Evolutionary conservation across 1,140 invertebrate species (phyloP).

Genomic region (Aleiodes sp.): DNA sequence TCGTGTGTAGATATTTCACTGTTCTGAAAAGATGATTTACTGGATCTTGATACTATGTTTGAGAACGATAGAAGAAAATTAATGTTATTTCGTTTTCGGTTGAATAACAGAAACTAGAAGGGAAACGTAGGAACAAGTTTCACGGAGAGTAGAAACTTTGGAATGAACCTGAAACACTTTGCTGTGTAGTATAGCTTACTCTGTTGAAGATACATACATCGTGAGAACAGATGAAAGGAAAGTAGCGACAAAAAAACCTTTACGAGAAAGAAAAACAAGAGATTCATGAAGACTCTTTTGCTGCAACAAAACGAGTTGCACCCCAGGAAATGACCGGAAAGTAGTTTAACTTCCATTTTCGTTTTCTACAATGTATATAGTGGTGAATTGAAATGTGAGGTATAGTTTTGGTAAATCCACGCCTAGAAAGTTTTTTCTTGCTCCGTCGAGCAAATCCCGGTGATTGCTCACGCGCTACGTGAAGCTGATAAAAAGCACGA

Average conservation of each 20-base stretch:
- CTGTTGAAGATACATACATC: too few relatives aligned
- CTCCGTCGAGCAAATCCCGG: not conserved
- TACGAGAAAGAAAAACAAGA: too few relatives aligned
- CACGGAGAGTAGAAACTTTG: not conserved
- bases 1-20: not conserved
- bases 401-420: too few relatives aligned
- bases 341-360: not conserved
- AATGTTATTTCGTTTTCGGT: not conserved
- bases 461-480: not conserved
- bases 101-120: not conserved
- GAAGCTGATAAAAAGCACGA: not conserved
- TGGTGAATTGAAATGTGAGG: too few relatives aligned
- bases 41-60: not conserved
- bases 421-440: not conserved
- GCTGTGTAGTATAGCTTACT: too few relatives aligned
- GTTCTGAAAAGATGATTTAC: not conserved
- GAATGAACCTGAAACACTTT: not conserved
- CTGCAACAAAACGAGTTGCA: too few relatives aligned
- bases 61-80: not conserved
- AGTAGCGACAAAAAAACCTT: too few relatives aligned
- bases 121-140: not conserved
- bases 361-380: too few relatives aligned
- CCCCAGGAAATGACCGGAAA: not conserved
- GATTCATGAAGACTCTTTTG: too few relatives aligned
- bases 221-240: too few relatives aligned